Percentiles rank a stretch among this genome's conserved stretches.
phyloP scores from a whole-genome alignment of 2,113 vertebrate genomes.

The Oreocharis arfaki region DNA sequence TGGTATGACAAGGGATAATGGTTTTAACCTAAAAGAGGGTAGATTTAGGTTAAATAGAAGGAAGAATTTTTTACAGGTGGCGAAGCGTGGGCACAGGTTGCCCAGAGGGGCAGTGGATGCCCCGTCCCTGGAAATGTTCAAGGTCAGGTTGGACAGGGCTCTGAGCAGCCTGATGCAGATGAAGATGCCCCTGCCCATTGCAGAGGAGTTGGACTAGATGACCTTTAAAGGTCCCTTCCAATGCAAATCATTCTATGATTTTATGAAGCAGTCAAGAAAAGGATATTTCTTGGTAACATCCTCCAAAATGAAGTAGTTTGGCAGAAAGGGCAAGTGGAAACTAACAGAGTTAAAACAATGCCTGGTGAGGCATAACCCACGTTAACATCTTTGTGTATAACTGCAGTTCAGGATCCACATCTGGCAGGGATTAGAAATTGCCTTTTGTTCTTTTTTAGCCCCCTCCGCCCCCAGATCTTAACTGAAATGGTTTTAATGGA shows the following conservation, averaged over 20 bases:
- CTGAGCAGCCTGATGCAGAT: background rate
- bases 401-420: background rate
- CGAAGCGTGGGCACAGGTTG: background rate
- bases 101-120: background rate
- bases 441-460: background rate
- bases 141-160: background rate
- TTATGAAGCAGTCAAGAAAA: background rate
- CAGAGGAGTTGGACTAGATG: background rate
- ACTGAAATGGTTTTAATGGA: background rate
- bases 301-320: background rate
- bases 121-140: background rate
- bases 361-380: background rate
- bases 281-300: background rate
- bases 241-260: background rate
- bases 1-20: background rate
- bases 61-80: background rate
- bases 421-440: background rate
- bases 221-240: background rate
- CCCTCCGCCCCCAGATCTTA: rapidly evolving
- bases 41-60: background rate
- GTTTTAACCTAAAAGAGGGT: background rate
- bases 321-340: background rate
- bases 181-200: background rate
- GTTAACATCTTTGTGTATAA: background rate
- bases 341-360: background rate